Percentiles rank a stretch among this genome's conserved stretches.
Evolutionary conservation across 2,113 vertebrate genomes (phyloP).

Genomic region (Pomatorhinus ruficollis): DNA sequence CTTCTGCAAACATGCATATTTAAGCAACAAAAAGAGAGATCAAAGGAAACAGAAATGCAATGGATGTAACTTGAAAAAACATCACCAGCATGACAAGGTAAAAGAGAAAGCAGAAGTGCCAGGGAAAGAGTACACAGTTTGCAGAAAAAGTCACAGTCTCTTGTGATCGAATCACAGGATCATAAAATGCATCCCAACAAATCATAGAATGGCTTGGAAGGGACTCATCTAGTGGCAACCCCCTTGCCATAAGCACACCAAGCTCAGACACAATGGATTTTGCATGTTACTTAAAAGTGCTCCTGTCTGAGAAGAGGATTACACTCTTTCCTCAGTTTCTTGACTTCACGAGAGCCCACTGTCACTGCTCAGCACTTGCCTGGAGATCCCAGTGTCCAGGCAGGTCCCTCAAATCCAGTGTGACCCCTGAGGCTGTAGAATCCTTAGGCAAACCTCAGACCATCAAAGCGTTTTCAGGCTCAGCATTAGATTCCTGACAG

Average conservation of each 20-base stretch:
- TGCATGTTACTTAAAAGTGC: not conserved
- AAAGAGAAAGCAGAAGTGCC: not conserved
- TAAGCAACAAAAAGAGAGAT: conserved; percentile 7
- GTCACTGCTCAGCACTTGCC: rapidly evolving
- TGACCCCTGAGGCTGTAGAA: not conserved
- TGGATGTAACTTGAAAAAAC: not conserved
- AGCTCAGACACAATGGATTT: not conserved
- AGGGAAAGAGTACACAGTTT: not conserved
- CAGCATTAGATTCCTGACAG: not conserved
- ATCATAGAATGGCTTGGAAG: not conserved
- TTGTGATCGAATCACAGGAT: rapidly evolving
- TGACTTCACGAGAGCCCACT: rapidly evolving
- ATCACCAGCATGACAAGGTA: not conserved
- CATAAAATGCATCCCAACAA: not conserved
- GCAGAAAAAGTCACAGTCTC: not conserved
- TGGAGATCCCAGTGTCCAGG: not conserved
- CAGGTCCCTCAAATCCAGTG: not conserved
- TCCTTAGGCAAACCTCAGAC: not conserved
- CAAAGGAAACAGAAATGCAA: conserved; percentile 14
- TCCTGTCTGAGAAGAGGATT: not conserved
- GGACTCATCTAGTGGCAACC: not conserved
- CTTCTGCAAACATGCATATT: not conserved
- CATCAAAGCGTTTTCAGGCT: not conserved
- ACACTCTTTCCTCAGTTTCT: not conserved
- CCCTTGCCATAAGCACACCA: not conserved